Evolutionary conservation across 92 coral and sea anemone species (phyloP).

Genomic region (Phymanthus crucifer): DNA sequence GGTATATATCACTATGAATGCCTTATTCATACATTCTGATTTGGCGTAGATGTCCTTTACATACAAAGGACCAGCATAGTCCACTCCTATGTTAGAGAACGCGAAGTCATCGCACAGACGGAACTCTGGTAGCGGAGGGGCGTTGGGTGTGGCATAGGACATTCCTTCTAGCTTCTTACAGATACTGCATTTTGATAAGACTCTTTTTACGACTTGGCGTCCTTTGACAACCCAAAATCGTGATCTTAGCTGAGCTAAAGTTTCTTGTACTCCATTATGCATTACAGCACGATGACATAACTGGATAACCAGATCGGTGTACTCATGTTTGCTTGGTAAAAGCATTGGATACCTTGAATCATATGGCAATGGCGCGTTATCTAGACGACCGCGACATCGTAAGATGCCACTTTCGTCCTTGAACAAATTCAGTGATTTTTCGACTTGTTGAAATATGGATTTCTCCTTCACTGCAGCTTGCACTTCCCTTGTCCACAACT

Average conservation of each 20-base stretch:
- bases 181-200: slow-evolving; percentile 8
- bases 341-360: neutral
- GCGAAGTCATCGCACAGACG: neutral
- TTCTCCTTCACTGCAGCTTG: slow-evolving; percentile 6
- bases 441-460: neutral
- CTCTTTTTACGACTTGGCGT: slow-evolving; percentile 19
- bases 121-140: slow-evolving; percentile 15
- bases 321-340: slow-evolving; percentile 16
- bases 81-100: slow-evolving; percentile 17
- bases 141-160: neutral
- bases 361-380: neutral
- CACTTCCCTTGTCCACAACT: neutral
- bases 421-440: neutral
- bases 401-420: too few species aligned
- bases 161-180: slow-evolving; percentile 21
- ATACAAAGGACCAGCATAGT: slow-evolving; percentile 22
- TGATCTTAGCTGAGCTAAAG: slow-evolving; percentile 38
- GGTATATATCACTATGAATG: neutral
- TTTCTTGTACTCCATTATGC: slow-evolving; percentile 34
- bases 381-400: slow-evolving; percentile 11
- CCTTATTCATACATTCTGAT: neutral
- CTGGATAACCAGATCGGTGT: slow-evolving; percentile 4
- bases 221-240: slow-evolving; percentile 41
- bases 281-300: slow-evolving; percentile 25
- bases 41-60: neutral